Evolutionary conservation across 2,888 invertebrate genomes (phyloP).

Genomic region (Drosophila acutilabella): DNA sequence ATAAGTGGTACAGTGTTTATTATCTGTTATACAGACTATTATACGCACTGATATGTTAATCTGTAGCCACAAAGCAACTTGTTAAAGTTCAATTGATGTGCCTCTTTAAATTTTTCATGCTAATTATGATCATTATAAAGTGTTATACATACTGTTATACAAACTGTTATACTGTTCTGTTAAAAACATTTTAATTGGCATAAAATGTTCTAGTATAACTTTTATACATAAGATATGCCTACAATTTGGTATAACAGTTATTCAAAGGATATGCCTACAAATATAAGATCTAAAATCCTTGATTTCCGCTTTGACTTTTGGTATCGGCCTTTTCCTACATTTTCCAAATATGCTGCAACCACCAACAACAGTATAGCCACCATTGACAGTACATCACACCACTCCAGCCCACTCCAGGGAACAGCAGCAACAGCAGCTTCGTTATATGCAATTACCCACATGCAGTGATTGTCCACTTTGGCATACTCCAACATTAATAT

Average conservation of each 20-base stretch:
- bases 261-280: background rate
- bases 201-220: background rate
- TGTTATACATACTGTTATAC: background rate
- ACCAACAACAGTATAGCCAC: slow-evolving; percentile 9
- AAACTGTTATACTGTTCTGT: slow-evolving; percentile 2
- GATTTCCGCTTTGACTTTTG: slow-evolving; percentile 17
- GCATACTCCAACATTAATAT: slow-evolving; percentile 41
- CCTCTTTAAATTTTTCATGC: too few species aligned
- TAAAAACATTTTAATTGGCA: too few species aligned
- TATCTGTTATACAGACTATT: too few species aligned
- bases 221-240: too few species aligned
- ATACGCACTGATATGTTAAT: too few species aligned
- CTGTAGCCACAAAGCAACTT: too few species aligned
- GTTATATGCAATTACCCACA: slow-evolving; percentile 67
- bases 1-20: too few species aligned
- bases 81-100: too few species aligned
- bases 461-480: slow-evolving; percentile 76
- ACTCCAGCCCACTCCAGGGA: background rate
- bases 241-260: too few species aligned
- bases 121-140: too few species aligned
- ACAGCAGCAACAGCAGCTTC: slow-evolving; percentile 15
- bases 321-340: slow-evolving; percentile 23
- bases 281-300: too few species aligned
- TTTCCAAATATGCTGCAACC: slow-evolving; percentile 55
- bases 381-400: background rate